Base-by-base conservation (phyloP, 2,797 vertebrate species). In the Columba guinea region DNA sequence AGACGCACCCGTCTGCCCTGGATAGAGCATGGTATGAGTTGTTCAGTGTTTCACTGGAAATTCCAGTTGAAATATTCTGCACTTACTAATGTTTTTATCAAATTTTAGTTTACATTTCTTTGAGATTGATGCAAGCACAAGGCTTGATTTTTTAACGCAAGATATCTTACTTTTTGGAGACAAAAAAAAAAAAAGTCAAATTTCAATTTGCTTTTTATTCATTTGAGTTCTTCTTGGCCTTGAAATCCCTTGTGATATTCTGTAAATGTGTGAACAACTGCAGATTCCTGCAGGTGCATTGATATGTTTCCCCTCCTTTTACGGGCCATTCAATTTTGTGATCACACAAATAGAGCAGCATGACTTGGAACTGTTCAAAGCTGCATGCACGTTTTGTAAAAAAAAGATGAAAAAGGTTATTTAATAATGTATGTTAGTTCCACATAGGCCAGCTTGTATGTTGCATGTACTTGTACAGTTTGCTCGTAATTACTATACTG, bases 381-480 rank as follows among this genome's bases (percentile, higher is more conserved):
- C 98, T 99, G 99, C 99, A 99, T 99, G 99, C 98, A 98, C 97
- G 96, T 99, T 99, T 99, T 99, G 97, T 98, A 98, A 98, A 98
- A 98, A 39, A 97, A 98, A 98, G 98, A 96, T 80, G 74, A 96
- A 77, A 90, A 92, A 83, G 98, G 97, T 98, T 98, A 98, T 98
- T 98, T 98, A 99, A 98, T 98, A 98, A 98, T 98, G 98, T 99
- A 98, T 99, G 99, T 99, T 99, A 99, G 98, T 98, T 99, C 98
- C 98, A 99, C 98, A 98, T 99, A 99, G 99, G 98, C 98, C 98
- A 98, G 98, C 99, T 99, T 99, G 99, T 99, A 98, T 99, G 99
- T 99, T 99, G 99, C 99, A 99, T 99, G 99, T 99, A 98, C 98
- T 98, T 99, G 99, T 99, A 99, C 99, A 99, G 98, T 99, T 99